Base-by-base conservation (phyloP, 2,888 invertebrate genomes). In the Caenorhabditis uteleia region DNA sequence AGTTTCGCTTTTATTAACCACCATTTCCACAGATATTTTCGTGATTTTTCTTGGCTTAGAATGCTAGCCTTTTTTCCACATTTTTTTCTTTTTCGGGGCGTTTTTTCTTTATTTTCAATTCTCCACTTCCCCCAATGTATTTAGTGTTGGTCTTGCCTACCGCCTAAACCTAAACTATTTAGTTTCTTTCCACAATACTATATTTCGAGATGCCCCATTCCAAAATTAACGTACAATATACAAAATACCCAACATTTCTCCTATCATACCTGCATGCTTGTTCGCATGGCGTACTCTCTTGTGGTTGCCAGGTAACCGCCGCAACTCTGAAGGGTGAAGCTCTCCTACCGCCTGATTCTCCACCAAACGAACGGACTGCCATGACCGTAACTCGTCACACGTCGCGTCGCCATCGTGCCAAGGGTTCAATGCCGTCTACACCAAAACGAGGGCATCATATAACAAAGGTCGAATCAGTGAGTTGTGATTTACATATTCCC, bases 241-340 rank as follows among this genome's bases (percentile, higher is more conserved):
- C n/a, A n/a, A n/a, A n/a, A n/a, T n/a, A n/a, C n/a, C n/a, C n/a
- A 18, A 36, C 3, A 6, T 8, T 7, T 16, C 4, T 47, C 20
- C 21, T 49, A 43, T 42, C 48, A 47, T 40, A 43, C 68, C 61
- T 51, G 66, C 65, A 65, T 68, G 64, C 46, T 54, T 36, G 58
- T 57, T 51, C 50, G 66, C 66, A 66, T 66, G 66, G 66, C 65
- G n/a, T n/a, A n/a, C 51, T 48, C 54, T 57, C 39, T 58, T 58
- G 65, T 54, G 59, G 56, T 55, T 54, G 20, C 27, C 68, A 73
- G 73, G 73, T 70, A 66, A 73, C 73, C n/a, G 68, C 68, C 46
- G 73, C 73, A 38, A 70, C 73, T 62, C 70, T 73, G 44, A 73
- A 73, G 68, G 73, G 70, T 55, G 73, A 73, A 58, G 60, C 71